These are phyloP conservation scores for Aspidiotus destructor DNA, from an alignment of 2,888 invertebrate genomes.

Conservation along the genomic window DNA sequence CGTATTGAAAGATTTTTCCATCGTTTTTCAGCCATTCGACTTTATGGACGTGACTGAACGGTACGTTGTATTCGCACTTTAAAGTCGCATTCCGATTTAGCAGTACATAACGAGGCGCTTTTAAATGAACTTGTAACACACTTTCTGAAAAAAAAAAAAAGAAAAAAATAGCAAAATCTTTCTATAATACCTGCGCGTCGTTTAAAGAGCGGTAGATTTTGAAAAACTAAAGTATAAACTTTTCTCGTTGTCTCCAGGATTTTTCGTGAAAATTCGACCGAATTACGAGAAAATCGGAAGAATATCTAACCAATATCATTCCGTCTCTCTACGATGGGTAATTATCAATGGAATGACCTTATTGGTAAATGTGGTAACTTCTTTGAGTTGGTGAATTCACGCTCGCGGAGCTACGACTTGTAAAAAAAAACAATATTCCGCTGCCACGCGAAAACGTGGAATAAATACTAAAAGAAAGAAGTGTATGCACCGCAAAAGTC, in stretches of 20 bases:
- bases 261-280: too few relatives aligned
- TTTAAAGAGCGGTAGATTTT: too few relatives aligned
- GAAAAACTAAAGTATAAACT: too few relatives aligned
- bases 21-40: slow-evolving; percentile 63
- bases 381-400: too few relatives aligned
- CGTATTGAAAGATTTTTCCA: slow-evolving; percentile 69
- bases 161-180: not conserved
- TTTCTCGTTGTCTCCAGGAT: too few relatives aligned
- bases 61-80: slow-evolving; percentile 66
- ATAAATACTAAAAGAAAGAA: slow-evolving; percentile 26
- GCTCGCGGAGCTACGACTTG: not conserved
- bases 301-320: too few relatives aligned
- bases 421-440: slow-evolving; percentile 27
- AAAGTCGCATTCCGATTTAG: slow-evolving; percentile 60
- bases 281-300: too few relatives aligned
- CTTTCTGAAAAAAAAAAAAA: slow-evolving; percentile 21
- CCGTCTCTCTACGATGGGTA: too few relatives aligned
- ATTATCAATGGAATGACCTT: too few relatives aligned
- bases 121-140: slow-evolving; percentile 26
- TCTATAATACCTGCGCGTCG: too few relatives aligned
- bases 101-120: slow-evolving; percentile 56
- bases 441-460: slow-evolving; percentile 20
- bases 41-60: slow-evolving; percentile 63
- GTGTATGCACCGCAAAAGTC: slow-evolving; percentile 19
- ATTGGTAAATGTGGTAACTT: too few relatives aligned